Evolutionary conservation across 2,113 vertebrate genomes (phyloP).

Genomic region (Gadus chalcogrammus): DNA sequence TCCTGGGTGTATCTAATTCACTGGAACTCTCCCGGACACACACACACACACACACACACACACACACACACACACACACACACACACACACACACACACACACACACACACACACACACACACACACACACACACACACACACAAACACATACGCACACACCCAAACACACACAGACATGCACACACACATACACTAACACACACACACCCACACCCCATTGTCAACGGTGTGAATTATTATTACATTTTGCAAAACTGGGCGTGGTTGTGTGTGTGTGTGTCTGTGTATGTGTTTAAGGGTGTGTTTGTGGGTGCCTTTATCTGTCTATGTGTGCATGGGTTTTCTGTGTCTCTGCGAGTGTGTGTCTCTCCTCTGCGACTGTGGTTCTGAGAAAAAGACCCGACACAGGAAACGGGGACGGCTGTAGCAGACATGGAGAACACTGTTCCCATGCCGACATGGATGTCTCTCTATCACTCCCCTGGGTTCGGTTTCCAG

Average conservation of each 20-base stretch:
- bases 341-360: not conserved
- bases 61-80: slow-evolving; percentile 2
- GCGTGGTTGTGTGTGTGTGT: not conserved
- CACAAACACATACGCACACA: slow-evolving; percentile 1
- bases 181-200: not conserved
- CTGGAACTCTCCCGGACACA: slow-evolving; percentile 18
- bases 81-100: slow-evolving; percentile 3
- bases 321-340: not conserved
- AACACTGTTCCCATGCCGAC: not conserved
- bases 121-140: slow-evolving; percentile 5
- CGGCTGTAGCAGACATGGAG: not conserved
- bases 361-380: not conserved
- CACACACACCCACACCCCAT: slow-evolving; percentile 3
- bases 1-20: slow-evolving; percentile 56
- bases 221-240: not conserved
- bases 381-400: not conserved
- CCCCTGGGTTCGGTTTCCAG: not conserved
- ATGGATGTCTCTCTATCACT: not conserved
- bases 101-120: slow-evolving; percentile 11
- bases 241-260: not conserved
- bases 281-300: not conserved
- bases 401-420: not conserved
- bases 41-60: slow-evolving; percentile 7
- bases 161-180: not conserved
- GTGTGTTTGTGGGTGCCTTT: not conserved